Percentiles rank a stretch among this genome's conserved stretches.
These are phyloP conservation scores for Bimastos eiseni DNA, from an alignment of 2,888 invertebrate species.

Conservation along the genomic window DNA sequence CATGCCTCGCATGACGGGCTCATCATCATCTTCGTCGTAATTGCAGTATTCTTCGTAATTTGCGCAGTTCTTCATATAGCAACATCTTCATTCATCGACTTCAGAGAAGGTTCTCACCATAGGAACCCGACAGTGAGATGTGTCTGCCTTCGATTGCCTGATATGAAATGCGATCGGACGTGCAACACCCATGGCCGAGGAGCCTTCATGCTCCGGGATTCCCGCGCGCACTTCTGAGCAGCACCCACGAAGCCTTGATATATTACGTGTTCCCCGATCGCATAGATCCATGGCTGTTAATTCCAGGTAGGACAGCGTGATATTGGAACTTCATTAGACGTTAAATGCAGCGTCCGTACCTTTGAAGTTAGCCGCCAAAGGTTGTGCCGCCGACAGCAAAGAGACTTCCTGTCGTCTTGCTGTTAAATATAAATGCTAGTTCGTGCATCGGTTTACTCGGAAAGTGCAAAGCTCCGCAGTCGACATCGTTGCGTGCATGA, in stretches of 20 bases:
- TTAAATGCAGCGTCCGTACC: background rate
- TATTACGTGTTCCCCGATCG: background rate
- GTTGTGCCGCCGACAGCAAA: background rate
- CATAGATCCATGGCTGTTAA: background rate
- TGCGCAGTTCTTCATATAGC: background rate
- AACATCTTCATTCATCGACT: background rate
- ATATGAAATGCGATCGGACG: background rate
- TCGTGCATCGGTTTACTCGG: background rate
- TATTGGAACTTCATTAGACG: background rate
- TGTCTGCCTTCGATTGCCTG: background rate
- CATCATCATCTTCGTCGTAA: conserved; percentile 13
- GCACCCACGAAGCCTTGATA: background rate
- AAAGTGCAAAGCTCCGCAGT: background rate
- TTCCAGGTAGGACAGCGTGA: conserved; percentile 9
- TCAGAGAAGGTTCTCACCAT: background rate
- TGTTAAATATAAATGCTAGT: background rate
- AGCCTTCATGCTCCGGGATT: background rate
- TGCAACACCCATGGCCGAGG: background rate
- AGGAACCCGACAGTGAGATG: background rate
- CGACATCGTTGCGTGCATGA: background rate
- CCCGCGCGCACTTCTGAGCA: background rate
- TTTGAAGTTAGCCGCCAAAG: background rate
- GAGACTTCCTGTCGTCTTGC: background rate
- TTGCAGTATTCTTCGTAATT: background rate
- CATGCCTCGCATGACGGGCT: background rate